Conservation (phyloP, 2,797 vertebrate genomes). For the Poeciliopsis presidionis region DNA sequence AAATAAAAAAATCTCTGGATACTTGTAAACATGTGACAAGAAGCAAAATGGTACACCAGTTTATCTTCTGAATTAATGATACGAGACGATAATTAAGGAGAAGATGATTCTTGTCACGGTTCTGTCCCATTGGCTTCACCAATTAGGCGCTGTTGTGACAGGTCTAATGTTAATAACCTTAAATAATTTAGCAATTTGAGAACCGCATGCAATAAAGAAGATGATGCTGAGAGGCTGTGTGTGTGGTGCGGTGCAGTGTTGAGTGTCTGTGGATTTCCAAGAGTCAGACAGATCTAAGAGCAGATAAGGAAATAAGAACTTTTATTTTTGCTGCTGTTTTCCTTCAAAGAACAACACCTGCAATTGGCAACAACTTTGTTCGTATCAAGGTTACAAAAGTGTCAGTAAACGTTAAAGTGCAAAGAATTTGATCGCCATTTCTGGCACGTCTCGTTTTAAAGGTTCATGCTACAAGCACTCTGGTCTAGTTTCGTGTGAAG, state of each 20-base stretch:
- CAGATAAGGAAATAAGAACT: conserved; percentile 70
- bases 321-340: conserved; percentile 74
- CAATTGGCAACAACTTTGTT: conserved; percentile 73
- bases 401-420: conserved; percentile 84
- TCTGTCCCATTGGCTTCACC: conserved; percentile 47
- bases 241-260: not conserved
- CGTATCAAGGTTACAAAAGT: conserved; percentile 79
- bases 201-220: conserved; percentile 51
- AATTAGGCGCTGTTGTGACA: conserved; percentile 74
- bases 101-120: conserved; percentile 45
- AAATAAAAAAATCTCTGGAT: conserved; percentile 60
- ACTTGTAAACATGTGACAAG: conserved; percentile 75
- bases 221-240: conserved; percentile 40
- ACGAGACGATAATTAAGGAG: conserved; percentile 51
- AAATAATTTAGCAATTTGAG: conserved; percentile 69
- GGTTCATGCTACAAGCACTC: conserved; percentile 81
- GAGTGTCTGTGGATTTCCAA: not conserved
- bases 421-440: conserved; percentile 75
- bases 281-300: conserved; percentile 41
- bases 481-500: conserved; percentile 55
- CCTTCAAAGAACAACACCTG: conserved; percentile 76
- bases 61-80: conserved; percentile 77
- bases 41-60: conserved; percentile 73
- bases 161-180: conserved; percentile 63
- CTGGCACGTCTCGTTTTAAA: conserved; percentile 74